Conservation (phyloP, 2,113 vertebrate genomes). For the Clarias magur region DNA sequence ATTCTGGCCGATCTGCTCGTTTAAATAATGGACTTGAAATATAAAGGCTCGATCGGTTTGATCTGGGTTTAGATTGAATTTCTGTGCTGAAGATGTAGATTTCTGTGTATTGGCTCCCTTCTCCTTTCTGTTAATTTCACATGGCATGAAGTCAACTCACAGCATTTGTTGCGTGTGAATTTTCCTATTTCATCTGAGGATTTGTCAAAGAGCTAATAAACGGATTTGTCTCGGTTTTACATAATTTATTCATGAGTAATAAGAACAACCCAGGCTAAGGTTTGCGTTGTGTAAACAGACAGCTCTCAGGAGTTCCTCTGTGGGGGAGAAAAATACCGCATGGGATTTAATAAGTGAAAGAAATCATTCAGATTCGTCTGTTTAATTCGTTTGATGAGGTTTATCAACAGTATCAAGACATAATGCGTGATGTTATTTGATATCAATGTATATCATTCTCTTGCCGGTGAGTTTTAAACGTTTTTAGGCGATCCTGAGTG, state of each 20-base stretch:
- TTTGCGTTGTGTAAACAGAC: neutral
- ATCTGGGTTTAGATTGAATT: neutral
- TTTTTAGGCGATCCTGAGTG: no score
- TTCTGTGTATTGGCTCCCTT: neutral
- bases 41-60: neutral
- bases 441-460: neutral
- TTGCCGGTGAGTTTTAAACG: no score
- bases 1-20: neutral
- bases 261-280: neutral
- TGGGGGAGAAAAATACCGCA: neutral
- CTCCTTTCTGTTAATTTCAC: neutral
- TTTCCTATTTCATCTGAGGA: conserved; percentile 12
- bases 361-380: neutral
- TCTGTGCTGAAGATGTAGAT: neutral
- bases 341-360: neutral
- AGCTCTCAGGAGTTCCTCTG: neutral
- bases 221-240: conserved; percentile 15
- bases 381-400: neutral
- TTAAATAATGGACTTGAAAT: neutral
- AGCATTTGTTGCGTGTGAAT: neutral
- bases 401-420: neutral
- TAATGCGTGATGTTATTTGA: neutral
- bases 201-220: conserved; percentile 25
- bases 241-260: conserved; percentile 30
- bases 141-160: neutral